Base-by-base conservation (phyloP, 2,113 vertebrate species). In the Platanista minor region DNA sequence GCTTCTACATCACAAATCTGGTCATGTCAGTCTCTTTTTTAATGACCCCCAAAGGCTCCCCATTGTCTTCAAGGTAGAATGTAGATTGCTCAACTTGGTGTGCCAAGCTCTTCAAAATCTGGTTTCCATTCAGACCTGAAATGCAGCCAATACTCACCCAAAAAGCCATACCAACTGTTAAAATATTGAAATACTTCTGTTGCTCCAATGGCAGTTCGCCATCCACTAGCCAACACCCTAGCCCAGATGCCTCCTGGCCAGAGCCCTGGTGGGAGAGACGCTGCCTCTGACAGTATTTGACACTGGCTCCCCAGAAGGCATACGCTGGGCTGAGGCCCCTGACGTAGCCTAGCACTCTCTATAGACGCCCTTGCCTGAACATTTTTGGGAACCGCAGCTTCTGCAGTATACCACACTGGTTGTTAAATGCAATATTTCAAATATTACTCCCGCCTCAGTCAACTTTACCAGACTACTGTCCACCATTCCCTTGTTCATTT, bases 391-490 rank as follows among this genome's bases (percentile, higher is more conserved):
- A 81, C 12, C 9, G n/a, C 25, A 81, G 41, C 2, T 49, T 69
- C 57, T 87, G 7, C 4, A 33, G 49, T 23, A 17, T 17, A 67
- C 39, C 33, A 43, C 21, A 10, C 74, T 39, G 21, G 10, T 52
- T 64, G 39, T 66, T 93, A 75, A 91, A 57, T 69, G 59, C 71
- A 72, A 21, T 64, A 52, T 71, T 96, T 59, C 75, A 12, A 90
- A 31, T 66, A 39, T 64, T 46, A 88, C 7, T 74, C 64, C 43
- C 15, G 0, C 31, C 20, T 75, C 13, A 8, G 31, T 88, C 62
- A 90, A 21, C 31, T 31, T 12, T 15, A 49, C 27, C 52, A 61
- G 59, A 69, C 64, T 86, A 27, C 29, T 71, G 41, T 39, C 84
- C 27, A 27, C 66, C n/a, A 3, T 74, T 66, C 31, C 29, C 31